These are phyloP conservation scores for Eubucco bourcierii DNA, from an alignment of 2,113 vertebrate species.

Conservation along the genomic window DNA sequence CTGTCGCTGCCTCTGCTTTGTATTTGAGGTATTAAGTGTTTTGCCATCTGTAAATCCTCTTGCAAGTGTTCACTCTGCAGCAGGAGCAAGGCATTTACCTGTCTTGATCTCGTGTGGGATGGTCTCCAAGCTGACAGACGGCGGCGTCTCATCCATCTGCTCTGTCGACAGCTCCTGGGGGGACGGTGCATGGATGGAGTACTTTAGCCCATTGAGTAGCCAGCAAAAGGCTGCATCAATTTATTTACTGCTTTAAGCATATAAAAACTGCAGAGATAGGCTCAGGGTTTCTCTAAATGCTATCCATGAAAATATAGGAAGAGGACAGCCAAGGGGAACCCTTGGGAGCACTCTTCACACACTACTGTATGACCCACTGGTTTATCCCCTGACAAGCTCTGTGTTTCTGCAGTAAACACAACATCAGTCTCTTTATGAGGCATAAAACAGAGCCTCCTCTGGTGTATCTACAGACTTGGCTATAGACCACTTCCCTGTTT, in stretches of 20 bases:
- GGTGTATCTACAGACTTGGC: neutral
- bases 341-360: rapidly evolving
- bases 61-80: slow-evolving; percentile 15
- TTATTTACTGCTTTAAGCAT: slow-evolving; percentile 31
- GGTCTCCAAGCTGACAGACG: slow-evolving; percentile 53
- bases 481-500: neutral
- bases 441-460: neutral
- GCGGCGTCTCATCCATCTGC: slow-evolving; percentile 36
- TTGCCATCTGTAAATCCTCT: slow-evolving; percentile 14
- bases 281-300: neutral
- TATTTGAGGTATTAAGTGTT: neutral
- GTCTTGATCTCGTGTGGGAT: neutral
- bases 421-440: neutral
- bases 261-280: neutral
- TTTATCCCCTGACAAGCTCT: neutral
- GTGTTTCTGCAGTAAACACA: neutral
- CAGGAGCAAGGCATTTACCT: slow-evolving; percentile 26
- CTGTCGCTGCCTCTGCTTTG: neutral
- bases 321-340: neutral
- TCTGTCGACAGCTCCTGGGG: slow-evolving; percentile 5
- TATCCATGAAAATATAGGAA: neutral
- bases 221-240: neutral
- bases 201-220: slow-evolving; percentile 12
- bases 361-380: neutral
- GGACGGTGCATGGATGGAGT: neutral